Evolutionary conservation across 2,113 vertebrate genomes (phyloP).

Genomic region (Lonchura striata): DNA sequence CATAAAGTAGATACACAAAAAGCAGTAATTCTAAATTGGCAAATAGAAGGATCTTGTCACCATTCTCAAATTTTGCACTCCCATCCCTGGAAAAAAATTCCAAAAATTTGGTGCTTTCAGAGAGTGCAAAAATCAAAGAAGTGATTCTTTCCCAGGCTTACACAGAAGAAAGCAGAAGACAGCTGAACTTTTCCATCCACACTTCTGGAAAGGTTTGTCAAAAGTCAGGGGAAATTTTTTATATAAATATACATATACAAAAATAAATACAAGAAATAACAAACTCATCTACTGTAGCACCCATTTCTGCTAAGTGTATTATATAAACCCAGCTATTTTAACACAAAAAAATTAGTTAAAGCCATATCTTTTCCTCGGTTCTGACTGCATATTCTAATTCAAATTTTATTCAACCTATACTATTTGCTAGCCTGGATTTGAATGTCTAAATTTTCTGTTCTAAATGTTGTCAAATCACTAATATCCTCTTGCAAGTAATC

Average conservation of each 20-base stretch:
- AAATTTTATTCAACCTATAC: background rate
- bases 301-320: background rate
- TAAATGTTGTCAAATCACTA: background rate
- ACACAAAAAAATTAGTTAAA: background rate
- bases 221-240: background rate
- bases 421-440: background rate
- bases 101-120: background rate
- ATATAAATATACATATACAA: background rate
- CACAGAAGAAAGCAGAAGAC: background rate
- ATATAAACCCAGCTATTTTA: background rate
- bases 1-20: background rate
- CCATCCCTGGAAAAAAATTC: background rate
- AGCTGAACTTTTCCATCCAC: background rate
- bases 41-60: background rate
- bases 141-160: background rate
- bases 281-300: background rate
- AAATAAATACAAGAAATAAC: background rate
- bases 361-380: background rate
- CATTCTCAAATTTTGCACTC: background rate
- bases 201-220: background rate
- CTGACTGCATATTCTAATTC: background rate
- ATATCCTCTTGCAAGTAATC: background rate
- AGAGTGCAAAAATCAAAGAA: background rate
- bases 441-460: background rate
- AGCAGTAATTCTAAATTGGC: background rate